Evolutionary conservation across 2,113 vertebrate genomes (phyloP).

Genomic region (cattle (Bos taurus)): DNA sequence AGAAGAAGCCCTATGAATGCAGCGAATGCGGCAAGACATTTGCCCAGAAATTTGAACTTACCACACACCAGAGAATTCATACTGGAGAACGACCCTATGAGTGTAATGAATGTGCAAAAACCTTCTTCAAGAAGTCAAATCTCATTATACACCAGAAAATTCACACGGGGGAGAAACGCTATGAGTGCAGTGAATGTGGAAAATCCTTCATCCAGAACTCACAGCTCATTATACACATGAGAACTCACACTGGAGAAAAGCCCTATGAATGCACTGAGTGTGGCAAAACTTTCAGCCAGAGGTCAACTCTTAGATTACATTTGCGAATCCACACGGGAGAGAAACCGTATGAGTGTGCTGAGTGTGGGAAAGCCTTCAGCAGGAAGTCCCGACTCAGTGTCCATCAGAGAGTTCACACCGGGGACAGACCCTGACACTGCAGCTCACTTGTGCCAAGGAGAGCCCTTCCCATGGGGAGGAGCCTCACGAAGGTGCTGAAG

Average conservation of each 20-base stretch:
- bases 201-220: slow-evolving; percentile 74
- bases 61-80: slow-evolving; percentile 71
- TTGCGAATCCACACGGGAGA: slow-evolving; percentile 72
- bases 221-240: slow-evolving; percentile 71
- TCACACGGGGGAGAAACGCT: slow-evolving; percentile 75
- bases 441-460: not conserved
- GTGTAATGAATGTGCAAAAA: slow-evolving; percentile 70
- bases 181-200: slow-evolving; percentile 72
- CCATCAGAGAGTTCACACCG: slow-evolving; percentile 77
- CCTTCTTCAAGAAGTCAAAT: slow-evolving; percentile 74
- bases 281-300: slow-evolving; percentile 73
- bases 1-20: slow-evolving; percentile 72
- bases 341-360: slow-evolving; percentile 68
- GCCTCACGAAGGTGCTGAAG: not conserved
- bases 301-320: slow-evolving; percentile 67
- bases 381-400: slow-evolving; percentile 73
- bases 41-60: slow-evolving; percentile 72
- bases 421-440: slow-evolving; percentile 65
- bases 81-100: slow-evolving; percentile 71
- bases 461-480: not conserved
- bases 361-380: slow-evolving; percentile 77
- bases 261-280: slow-evolving; percentile 74
- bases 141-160: slow-evolving; percentile 75
- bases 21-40: slow-evolving; percentile 69
- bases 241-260: slow-evolving; percentile 74